Conservation (phyloP, 2,113 vertebrate species). For the Lycaon pictus region DNA sequence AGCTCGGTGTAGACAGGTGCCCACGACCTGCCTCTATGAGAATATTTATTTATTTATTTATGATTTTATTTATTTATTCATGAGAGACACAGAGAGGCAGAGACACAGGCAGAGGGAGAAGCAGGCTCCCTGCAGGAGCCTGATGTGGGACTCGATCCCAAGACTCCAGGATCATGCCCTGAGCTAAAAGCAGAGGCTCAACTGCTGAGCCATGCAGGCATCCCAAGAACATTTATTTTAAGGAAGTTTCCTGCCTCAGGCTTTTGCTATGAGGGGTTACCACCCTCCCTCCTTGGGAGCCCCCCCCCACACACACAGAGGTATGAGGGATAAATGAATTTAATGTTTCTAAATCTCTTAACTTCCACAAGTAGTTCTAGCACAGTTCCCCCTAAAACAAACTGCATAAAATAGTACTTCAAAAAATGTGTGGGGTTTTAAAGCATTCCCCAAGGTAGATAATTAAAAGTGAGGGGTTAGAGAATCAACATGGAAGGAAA, state of each 20-base stretch:
- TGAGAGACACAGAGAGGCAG: too few species aligned
- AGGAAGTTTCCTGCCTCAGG: not conserved
- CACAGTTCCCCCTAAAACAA: not conserved
- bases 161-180: too few species aligned
- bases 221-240: not conserved
- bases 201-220: too few species aligned
- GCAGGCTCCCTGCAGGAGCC: too few species aligned
- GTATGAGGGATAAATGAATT: not conserved
- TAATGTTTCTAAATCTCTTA: not conserved
- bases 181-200: too few species aligned
- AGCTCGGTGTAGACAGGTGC: not conserved
- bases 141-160: too few species aligned
- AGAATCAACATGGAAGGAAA: not conserved
- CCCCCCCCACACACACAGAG: not conserved
- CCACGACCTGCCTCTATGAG: not conserved
- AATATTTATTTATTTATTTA: too few species aligned
- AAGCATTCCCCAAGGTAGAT: not conserved
- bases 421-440: not conserved
- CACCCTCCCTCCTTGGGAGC: not conserved
- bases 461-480: not conserved
- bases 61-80: too few species aligned
- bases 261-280: not conserved
- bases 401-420: not conserved
- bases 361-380: not conserved
- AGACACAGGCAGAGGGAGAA: too few species aligned